Percentiles rank a stretch among this genome's conserved stretches.
Conservation (phyloP, 2,113 vertebrate species). For the Leucopternis melanops region DNA sequence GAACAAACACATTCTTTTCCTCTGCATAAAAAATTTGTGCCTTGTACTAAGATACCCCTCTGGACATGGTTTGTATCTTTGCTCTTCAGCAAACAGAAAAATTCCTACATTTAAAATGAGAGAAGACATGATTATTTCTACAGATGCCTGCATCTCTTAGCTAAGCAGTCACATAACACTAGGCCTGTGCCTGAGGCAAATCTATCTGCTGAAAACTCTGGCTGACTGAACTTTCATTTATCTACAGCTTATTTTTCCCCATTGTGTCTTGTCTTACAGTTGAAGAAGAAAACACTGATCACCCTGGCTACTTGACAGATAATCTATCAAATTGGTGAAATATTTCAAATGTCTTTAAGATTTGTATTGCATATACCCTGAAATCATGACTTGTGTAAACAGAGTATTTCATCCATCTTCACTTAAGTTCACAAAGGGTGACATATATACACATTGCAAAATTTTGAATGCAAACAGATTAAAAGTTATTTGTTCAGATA, state of each 20-base stretch:
- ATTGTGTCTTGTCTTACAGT: constrained; percentile 50
- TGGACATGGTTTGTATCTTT: neutral
- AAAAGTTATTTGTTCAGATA: neutral
- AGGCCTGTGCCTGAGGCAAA: neutral
- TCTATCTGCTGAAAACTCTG: neutral
- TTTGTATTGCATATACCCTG: neutral
- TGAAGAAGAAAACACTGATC: constrained; percentile 52
- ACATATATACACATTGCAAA: neutral
- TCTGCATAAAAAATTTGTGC: neutral
- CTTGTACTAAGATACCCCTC: neutral
- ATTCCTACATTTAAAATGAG: neutral
- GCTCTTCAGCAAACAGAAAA: neutral
- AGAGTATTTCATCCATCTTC: neutral
- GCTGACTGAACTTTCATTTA: neutral
- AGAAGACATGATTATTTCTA: neutral
- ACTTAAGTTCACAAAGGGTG: neutral
- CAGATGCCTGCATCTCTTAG: neutral
- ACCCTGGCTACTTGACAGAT: constrained; percentile 44
- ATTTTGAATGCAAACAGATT: neutral
- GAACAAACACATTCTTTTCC: neutral
- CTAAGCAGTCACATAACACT: neutral
- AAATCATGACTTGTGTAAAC: neutral
- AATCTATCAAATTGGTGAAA: constrained; percentile 60
- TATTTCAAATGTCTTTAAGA: neutral
- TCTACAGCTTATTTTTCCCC: neutral